Evolutionary conservation across 2,888 invertebrate species (phyloP).

Genomic region (Ormyrus rosae): DNA sequence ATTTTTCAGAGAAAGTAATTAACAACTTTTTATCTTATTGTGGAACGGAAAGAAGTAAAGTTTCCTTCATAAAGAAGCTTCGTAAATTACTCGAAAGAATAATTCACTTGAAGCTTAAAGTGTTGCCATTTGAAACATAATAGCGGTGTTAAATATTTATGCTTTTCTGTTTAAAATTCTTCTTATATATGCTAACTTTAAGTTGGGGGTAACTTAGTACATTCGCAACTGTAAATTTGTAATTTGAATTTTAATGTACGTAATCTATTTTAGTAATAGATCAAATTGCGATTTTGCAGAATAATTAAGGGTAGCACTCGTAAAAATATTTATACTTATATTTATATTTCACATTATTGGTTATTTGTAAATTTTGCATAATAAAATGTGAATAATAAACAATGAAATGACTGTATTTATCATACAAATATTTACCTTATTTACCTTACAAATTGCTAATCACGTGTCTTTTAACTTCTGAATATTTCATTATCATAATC

Average conservation of each 20-base stretch:
- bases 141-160: slow-evolving; percentile 29
- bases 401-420: too few species aligned
- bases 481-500: too few species aligned
- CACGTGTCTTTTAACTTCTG: too few species aligned
- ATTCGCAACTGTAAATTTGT: slow-evolving; percentile 14
- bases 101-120: slow-evolving; percentile 41
- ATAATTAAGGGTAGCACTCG: too few species aligned
- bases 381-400: too few species aligned
- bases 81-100: slow-evolving; percentile 42
- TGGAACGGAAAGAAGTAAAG: slow-evolving; percentile 4
- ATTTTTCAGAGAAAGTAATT: slow-evolving; percentile 6
- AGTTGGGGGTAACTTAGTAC: not conserved
- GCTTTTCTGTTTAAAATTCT: not conserved
- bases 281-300: too few species aligned
- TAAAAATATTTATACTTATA: too few species aligned
- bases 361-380: too few species aligned
- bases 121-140: slow-evolving; percentile 11
- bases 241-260: not conserved
- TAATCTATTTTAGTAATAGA: too few species aligned
- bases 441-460: too few species aligned
- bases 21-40: not conserved
- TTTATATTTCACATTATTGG: too few species aligned
- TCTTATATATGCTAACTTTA: not conserved
- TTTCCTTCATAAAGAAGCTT: slow-evolving; percentile 23
- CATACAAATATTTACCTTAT: too few species aligned